Evolutionary conservation across 1,140 invertebrate species (phyloP).

Genomic region (Drosophila pectinifera): DNA sequence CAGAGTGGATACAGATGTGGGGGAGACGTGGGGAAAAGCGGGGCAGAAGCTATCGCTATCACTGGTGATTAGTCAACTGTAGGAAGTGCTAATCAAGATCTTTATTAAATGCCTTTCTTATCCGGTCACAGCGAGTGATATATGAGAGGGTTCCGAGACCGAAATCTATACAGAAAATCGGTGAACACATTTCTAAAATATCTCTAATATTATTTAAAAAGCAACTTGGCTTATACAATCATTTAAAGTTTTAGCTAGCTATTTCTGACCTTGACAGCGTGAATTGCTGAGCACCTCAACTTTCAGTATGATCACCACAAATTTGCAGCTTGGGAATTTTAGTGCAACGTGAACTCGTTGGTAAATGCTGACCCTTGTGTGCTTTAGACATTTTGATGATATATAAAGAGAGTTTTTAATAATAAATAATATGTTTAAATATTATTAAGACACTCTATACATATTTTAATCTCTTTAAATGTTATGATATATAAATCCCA

Average conservation of each 20-base stretch:
- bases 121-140: slow-evolving; percentile 12
- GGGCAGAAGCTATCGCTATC: slow-evolving; percentile 10
- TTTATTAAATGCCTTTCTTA: slow-evolving; percentile 14
- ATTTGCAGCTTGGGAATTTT: not conserved
- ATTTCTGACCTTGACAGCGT: too few species aligned
- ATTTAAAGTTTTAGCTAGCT: too few species aligned
- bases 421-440: too few species aligned
- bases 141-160: not conserved
- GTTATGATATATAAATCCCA: too few species aligned
- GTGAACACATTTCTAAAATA: not conserved
- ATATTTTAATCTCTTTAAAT: not conserved
- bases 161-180: not conserved
- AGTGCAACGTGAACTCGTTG: too few species aligned
- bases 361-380: too few species aligned
- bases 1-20: slow-evolving; percentile 7
- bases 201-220: too few species aligned
- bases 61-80: slow-evolving; percentile 40
- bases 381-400: too few species aligned
- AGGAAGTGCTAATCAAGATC: slow-evolving; percentile 31
- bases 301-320: not conserved
- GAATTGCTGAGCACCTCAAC: not conserved
- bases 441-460: not conserved
- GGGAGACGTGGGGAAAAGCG: not conserved
- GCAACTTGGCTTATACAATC: too few species aligned
- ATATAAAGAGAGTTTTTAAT: too few species aligned